Evolutionary conservation across 1,140 invertebrate genomes (phyloP).

Genomic region (Caenorhabditis latens): DNA sequence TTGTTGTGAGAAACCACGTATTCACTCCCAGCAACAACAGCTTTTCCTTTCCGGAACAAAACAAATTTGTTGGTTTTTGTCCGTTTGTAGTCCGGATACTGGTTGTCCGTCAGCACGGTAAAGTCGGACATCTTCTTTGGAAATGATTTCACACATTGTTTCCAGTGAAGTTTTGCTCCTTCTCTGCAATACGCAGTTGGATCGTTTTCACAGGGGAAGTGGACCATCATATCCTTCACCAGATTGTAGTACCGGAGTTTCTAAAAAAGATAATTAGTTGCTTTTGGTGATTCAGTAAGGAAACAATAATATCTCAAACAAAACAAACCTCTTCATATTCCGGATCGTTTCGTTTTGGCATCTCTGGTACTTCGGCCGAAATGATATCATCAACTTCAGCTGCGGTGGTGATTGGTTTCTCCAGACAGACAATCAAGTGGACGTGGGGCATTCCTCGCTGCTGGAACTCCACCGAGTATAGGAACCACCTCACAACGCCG

Average conservation of each 20-base stretch:
- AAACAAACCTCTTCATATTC: background rate
- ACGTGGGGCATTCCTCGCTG: background rate
- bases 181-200: background rate
- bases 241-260: background rate
- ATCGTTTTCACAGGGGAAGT: background rate
- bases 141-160: background rate
- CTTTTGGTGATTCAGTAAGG: background rate
- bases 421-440: background rate
- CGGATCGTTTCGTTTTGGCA: background rate
- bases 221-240: background rate
- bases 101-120: background rate
- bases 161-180: background rate
- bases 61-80: background rate
- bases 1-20: background rate
- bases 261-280: background rate
- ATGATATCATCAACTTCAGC: background rate
- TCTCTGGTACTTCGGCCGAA: background rate
- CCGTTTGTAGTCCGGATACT: background rate
- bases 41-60: background rate
- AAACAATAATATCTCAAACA: background rate
- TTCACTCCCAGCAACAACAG: background rate
- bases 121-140: background rate
- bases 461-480: background rate
- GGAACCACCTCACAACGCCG: background rate
- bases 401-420: background rate